These are phyloP conservation scores for Uromys caudimaculatus DNA, from an alignment of 2,797 vertebrate species.

Conservation along the genomic window DNA sequence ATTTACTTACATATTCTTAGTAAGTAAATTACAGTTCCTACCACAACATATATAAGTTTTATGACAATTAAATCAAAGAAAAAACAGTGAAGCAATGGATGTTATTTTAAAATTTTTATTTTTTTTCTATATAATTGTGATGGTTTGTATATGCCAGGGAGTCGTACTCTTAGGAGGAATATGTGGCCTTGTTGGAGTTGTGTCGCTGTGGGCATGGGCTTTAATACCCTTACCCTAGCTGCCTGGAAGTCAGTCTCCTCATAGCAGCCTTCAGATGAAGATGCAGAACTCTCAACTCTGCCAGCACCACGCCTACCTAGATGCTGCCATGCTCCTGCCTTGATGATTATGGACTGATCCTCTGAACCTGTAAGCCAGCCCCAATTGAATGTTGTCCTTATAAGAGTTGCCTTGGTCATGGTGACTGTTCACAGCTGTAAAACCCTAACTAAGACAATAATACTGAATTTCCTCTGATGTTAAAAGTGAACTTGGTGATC, in stretches of 20 bases:
- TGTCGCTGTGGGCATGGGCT: background rate
- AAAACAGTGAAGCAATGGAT: background rate
- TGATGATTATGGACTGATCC: background rate
- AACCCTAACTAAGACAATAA: background rate
- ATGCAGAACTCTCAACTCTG: background rate
- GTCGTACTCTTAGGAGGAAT: background rate
- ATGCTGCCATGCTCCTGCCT: background rate
- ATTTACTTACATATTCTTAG: background rate
- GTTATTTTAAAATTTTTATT: background rate
- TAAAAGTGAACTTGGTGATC: constrained; percentile 28
- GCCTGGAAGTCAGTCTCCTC: background rate
- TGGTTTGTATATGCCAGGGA: too few species aligned
- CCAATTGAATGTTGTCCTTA: background rate
- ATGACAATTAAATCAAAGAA: constrained; percentile 34
- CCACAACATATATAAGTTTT: background rate
- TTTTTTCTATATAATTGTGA: background rate
- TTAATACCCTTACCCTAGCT: background rate
- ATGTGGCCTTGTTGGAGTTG: background rate
- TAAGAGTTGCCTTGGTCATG: background rate
- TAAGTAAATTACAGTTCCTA: constrained; percentile 20
- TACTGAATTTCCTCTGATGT: background rate
- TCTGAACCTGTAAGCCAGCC: background rate
- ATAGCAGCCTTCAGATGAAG: background rate
- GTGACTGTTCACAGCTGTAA: background rate
- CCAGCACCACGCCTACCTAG: background rate